Base-by-base conservation (phyloP, 2,113 vertebrate genomes). In the Fulica atra region DNA sequence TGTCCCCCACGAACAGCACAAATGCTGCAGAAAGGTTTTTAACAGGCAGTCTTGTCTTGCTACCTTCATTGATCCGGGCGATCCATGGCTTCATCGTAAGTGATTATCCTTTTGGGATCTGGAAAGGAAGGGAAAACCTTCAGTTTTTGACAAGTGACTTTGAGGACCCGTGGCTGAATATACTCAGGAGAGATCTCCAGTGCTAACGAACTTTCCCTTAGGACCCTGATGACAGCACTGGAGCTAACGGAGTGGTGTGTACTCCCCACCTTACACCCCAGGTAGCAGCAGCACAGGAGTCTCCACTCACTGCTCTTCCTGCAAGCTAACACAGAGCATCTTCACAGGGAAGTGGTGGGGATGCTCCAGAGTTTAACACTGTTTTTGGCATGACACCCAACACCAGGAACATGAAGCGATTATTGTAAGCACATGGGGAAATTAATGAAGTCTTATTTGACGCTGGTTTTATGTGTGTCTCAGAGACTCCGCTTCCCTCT, bases 81-180 rank as follows among this genome's bases (percentile, higher is more conserved):
- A 95, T 99, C 99, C 99, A 98, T 98, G 98, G 98, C 98, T 98
- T 99, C 98, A 91, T 98, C 97, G 80, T 99, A 99, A 98, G 98
- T 98, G 97, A 99, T 98, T 98, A 99, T 99, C 98, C 98, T 99
- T 99, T 98, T 99, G 98, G 99, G 99, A 99, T 99, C 99, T 99
- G 92, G 18, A 95, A 93, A 76, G 64, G 76, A 68, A 96, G 15
- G 15, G 53, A 82, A 64, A 92, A 72, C 15, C 25, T n/a, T 31
- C 44, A 51, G 65, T 59, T 83, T 86, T 81, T 1, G 3, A 35
- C 35, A 86, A 96, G 73, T 20, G 33, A 20, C 56, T 44, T 60
- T n/a, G 46, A 82, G 35, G 29, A 28, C 14, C 48, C 7, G 17
- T 53, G 36, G 44, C 38, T 65, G 66, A 68, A 76, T 44, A 93